phyloP scores from a whole-genome alignment of 2,797 vertebrate species.

The Hemibagrus guttatus region DNA sequence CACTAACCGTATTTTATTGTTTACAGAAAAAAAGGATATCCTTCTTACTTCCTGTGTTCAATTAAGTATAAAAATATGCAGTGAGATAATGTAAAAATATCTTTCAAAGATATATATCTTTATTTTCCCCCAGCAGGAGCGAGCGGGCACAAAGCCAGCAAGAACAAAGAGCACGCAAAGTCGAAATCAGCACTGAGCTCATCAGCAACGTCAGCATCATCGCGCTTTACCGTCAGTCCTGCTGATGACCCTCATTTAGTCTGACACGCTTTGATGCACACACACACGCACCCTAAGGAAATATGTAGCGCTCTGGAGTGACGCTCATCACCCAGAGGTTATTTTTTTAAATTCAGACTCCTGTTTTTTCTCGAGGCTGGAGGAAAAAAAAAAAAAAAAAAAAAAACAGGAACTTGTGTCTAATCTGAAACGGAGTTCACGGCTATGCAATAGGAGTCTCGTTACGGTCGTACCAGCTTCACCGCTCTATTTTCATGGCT shows the following conservation, averaged over 20 bases:
- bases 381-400: slow-evolving; percentile 54
- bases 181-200: slow-evolving; percentile 69
- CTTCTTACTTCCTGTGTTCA: background rate
- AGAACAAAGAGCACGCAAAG: slow-evolving; percentile 84
- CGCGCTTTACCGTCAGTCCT: slow-evolving; percentile 91
- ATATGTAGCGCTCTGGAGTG: slow-evolving; percentile 51
- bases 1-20: background rate
- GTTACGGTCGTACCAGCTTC: slow-evolving; percentile 76
- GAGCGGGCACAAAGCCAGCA: slow-evolving; percentile 81
- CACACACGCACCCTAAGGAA: slow-evolving; percentile 30
- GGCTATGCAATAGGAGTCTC: slow-evolving; percentile 83
- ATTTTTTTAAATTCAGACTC: slow-evolving; percentile 80
- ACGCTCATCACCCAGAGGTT: slow-evolving; percentile 67
- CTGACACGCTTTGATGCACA: slow-evolving; percentile 61
- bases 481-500: slow-evolving; percentile 73
- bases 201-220: slow-evolving; percentile 72
- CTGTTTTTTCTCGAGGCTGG: slow-evolving; percentile 70
- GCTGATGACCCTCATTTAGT: slow-evolving; percentile 84
- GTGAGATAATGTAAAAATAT: background rate
- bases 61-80: background rate
- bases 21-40: background rate
- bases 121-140: slow-evolving; percentile 69
- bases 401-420: slow-evolving; percentile 71
- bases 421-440: slow-evolving; percentile 76
- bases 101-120: background rate